These are phyloP conservation scores for Myodes glareolus DNA, from an alignment of 2,113 vertebrate species.

Conservation along the genomic window DNA sequence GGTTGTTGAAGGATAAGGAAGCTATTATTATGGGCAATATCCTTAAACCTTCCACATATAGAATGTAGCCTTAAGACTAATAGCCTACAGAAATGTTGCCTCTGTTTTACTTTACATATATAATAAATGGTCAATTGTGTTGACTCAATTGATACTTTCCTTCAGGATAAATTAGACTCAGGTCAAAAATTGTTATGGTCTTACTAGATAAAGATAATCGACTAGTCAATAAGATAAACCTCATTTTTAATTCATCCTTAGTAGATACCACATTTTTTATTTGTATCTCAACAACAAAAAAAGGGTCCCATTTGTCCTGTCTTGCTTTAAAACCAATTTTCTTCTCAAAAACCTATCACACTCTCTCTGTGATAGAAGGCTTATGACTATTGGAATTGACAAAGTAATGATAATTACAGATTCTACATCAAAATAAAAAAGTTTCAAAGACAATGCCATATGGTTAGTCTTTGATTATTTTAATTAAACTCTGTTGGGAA, in stretches of 20 bases:
- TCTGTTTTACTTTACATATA: conserved; percentile 24
- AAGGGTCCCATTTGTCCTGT: conserved; percentile 15
- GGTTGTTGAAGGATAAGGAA: background rate
- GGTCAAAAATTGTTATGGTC: conserved; percentile 35
- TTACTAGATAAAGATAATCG: conserved; percentile 24
- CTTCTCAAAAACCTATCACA: conserved; percentile 31
- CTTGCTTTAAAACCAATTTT: conserved; percentile 53
- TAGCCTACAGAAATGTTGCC: background rate
- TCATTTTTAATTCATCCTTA: background rate
- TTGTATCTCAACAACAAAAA: conserved; percentile 46
- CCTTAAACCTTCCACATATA: background rate
- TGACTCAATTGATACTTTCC: conserved; percentile 45
- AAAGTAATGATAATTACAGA: background rate
- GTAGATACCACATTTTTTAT: background rate
- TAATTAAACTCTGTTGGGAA: background rate
- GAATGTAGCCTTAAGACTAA: background rate
- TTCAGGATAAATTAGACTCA: conserved; percentile 17
- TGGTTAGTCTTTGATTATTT: background rate
- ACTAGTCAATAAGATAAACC: conserved; percentile 26
- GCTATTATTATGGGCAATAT: background rate
- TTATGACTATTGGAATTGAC: background rate
- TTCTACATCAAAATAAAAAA: conserved; percentile 17
- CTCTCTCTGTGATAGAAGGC: conserved; percentile 23
- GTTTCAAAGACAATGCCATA: conserved; percentile 6
- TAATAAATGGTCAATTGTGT: conserved; percentile 7